A percentile compares a stretch with the other conserved stretches of the same genome.
These are phyloP conservation scores for Acrocephalus scirpaceus DNA, from an alignment of 2,797 vertebrate species.

Conservation along the genomic window DNA sequence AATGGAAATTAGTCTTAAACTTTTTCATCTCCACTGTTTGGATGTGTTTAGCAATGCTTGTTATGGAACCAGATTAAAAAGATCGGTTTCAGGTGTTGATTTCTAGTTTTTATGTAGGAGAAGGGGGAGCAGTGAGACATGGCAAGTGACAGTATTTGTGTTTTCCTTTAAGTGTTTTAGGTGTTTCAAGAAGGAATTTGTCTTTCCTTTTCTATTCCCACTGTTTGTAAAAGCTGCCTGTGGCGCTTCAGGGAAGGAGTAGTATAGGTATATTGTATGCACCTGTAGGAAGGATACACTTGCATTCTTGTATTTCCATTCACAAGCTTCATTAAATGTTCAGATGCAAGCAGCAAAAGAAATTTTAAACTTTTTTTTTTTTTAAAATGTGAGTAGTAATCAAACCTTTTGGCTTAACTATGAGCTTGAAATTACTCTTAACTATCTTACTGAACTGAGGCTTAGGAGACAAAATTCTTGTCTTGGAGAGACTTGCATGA, in stretches of 20 bases:
- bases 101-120: constrained; percentile 23
- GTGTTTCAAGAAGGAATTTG: neutral
- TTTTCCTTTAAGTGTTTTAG: neutral
- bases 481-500: neutral
- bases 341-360: neutral
- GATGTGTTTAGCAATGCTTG: neutral
- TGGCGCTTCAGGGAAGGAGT: neutral
- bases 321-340: neutral
- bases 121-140: neutral
- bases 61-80: constrained; percentile 11
- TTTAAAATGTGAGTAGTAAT: fast-evolving
- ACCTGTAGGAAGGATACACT: neutral
- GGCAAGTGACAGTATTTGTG: neutral
- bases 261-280: neutral
- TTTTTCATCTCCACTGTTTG: neutral
- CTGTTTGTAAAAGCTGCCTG: neutral
- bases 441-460: neutral
- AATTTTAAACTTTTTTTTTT: neutral
- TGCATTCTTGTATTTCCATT: neutral
- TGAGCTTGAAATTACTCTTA: neutral
- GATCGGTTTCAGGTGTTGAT: neutral
- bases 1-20: neutral
- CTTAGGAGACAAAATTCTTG: neutral
- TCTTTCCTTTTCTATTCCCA: neutral
- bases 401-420: neutral